Evolutionary conservation across 2,797 vertebrate species (phyloP).

Genomic region (Microctenopoma stevenorrisi): DNA sequence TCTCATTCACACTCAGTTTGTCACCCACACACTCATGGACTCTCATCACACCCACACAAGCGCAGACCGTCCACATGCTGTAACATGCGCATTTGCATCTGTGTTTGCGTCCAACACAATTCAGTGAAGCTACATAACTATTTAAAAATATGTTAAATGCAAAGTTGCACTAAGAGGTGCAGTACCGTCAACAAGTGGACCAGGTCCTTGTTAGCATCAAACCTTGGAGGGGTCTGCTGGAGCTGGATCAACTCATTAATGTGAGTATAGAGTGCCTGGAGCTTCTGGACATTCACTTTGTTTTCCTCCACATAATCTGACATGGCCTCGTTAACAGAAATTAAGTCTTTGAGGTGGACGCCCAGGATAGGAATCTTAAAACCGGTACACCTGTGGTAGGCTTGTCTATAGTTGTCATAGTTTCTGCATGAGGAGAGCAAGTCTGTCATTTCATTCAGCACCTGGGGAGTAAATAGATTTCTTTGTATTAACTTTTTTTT

Average conservation of each 20-base stretch:
- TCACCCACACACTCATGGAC: conserved; percentile 78
- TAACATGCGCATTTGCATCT: conserved; percentile 70
- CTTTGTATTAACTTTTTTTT: not conserved
- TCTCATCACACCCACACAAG: conserved; percentile 75
- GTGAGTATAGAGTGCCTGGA: conserved; percentile 92
- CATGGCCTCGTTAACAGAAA: conserved; percentile 94
- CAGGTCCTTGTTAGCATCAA: conserved; percentile 96
- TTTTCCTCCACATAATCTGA: conserved; percentile 91
- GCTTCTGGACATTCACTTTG: conserved; percentile 94
- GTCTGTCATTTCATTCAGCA: conserved; percentile 96
- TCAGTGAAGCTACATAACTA: conserved; percentile 28
- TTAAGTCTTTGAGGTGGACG: conserved; percentile 95
- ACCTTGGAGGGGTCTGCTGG: conserved; percentile 89
- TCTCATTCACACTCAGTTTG: conserved; percentile 72
- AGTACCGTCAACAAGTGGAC: conserved; percentile 93
- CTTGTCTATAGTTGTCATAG: conserved; percentile 93
- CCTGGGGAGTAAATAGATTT: conserved; percentile 75
- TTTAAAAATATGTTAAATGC: conserved; percentile 7
- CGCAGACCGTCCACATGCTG: conserved; percentile 63
- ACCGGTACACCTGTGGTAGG: conserved; percentile 87
- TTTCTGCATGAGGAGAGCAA: conserved; percentile 94
- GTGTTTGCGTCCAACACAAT: conserved; percentile 41
- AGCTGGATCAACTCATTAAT: conserved; percentile 94
- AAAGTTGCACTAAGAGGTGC: conserved; percentile 6
- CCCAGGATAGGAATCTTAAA: conserved; percentile 97